Conservation (phyloP, 2,888 invertebrate genomes). For the Zelleria hepariella region DNA sequence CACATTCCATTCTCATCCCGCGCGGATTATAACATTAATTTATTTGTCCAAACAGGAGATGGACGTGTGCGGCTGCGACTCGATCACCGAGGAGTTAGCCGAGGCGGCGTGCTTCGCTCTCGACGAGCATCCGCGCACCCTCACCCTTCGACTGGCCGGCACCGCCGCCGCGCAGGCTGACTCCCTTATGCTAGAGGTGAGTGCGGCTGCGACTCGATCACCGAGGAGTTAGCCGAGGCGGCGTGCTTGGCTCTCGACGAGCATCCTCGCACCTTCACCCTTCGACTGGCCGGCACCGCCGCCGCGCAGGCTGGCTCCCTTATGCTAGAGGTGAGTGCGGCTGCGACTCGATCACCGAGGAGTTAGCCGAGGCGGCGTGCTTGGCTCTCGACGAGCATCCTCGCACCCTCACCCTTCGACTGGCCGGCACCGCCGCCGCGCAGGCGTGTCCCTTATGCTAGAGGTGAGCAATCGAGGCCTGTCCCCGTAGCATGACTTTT, state of each 20-base stretch:
- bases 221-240: slow-evolving; percentile 34
- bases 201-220: slow-evolving; percentile 24
- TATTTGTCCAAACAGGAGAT: slow-evolving; percentile 28
- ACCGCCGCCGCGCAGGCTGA: slow-evolving; percentile 30
- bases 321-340: not conserved
- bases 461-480: too few relatives aligned
- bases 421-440: slow-evolving; percentile 40
- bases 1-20: too few relatives aligned
- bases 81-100: slow-evolving; percentile 38
- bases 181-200: not conserved
- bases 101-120: slow-evolving; percentile 31
- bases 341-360: too few relatives aligned
- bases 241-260: slow-evolving; percentile 27
- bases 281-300: slow-evolving; percentile 41
- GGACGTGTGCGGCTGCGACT: slow-evolving; percentile 52
- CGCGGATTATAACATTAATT: too few relatives aligned
- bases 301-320: slow-evolving; percentile 21
- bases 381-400: slow-evolving; percentile 28
- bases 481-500: too few relatives aligned
- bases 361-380: slow-evolving; percentile 25
- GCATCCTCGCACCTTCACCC: slow-evolving; percentile 30
- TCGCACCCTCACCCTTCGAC: slow-evolving; percentile 31
- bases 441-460: slow-evolving; percentile 12
- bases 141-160: slow-evolving; percentile 37
- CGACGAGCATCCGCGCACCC: slow-evolving; percentile 25